Evolutionary conservation across 2,797 vertebrate species (phyloP).

Genomic region (Chaenodraco wilsoni): DNA sequence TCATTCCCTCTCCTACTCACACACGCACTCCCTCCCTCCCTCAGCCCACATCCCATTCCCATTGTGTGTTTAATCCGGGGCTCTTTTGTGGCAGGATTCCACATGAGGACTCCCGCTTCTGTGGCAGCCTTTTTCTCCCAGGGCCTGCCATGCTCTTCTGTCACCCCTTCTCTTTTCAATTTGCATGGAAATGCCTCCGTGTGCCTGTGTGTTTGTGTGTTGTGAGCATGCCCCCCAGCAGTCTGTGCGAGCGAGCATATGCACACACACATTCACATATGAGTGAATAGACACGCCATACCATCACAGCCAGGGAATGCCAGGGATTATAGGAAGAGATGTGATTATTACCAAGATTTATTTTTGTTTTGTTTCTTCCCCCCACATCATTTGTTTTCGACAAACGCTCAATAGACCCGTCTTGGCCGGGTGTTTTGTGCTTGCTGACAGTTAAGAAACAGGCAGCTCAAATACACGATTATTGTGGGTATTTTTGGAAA

Average conservation of each 20-base stretch:
- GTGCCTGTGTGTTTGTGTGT: conserved; percentile 70
- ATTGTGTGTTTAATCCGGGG: conserved; percentile 86
- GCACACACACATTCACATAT: conserved; percentile 45
- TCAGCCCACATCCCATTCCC: conserved; percentile 74
- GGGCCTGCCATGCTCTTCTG: conserved; percentile 80
- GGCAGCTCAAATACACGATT: conserved; percentile 71
- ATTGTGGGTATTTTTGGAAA: conserved; percentile 80
- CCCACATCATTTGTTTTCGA: conserved; percentile 71
- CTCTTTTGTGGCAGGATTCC: conserved; percentile 86
- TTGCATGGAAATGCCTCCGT: conserved; percentile 83
- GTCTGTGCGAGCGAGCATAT: conserved; percentile 60
- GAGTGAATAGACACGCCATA: conserved; percentile 74
- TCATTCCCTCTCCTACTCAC: conserved; percentile 20
- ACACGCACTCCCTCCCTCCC: conserved; percentile 37
- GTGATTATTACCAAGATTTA: conserved; percentile 85
- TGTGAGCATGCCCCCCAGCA: conserved; percentile 77
- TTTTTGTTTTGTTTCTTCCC: conserved; percentile 46
- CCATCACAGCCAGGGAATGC: conserved; percentile 82
- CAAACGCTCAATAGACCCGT: conserved; percentile 78
- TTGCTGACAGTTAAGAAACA: conserved; percentile 79
- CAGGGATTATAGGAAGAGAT: conserved; percentile 83
- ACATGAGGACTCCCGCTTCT: conserved; percentile 82
- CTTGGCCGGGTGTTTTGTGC: conserved; percentile 71
- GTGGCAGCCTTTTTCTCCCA: conserved; percentile 79
- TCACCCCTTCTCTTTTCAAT: conserved; percentile 83